These are phyloP conservation scores for Macrostomum lignano DNA, from an alignment of 1,140 invertebrate species.

Conservation along the genomic window DNA sequence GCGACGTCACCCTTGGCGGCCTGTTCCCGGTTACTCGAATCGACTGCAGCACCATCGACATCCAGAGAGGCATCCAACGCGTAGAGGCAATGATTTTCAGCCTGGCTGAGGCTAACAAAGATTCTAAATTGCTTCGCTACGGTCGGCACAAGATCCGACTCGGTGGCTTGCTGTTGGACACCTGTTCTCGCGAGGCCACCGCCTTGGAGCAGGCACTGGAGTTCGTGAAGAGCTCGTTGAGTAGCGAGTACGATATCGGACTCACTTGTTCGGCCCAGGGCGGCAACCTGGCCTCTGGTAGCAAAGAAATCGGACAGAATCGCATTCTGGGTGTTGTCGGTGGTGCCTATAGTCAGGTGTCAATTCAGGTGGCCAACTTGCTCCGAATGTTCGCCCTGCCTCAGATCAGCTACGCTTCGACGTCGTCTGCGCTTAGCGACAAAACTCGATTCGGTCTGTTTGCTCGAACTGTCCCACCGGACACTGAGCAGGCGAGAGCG, in stretches of 20 bases:
- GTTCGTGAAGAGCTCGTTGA: constrained; percentile 32
- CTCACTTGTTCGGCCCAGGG: constrained; percentile 10
- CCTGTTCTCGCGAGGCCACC: constrained; percentile 42
- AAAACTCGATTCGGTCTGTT: constrained; percentile 41
- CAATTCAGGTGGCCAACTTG: constrained; percentile 40
- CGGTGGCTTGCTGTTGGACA: constrained; percentile 43
- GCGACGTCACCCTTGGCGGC: constrained; percentile 42
- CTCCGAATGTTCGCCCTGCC: constrained; percentile 39
- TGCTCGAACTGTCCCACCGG: constrained; percentile 35
- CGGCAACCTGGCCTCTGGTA: constrained; percentile 19
- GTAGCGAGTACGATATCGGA: neutral
- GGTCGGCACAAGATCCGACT: constrained; percentile 34
- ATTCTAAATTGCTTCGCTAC: constrained; percentile 25
- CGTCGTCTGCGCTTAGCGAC: constrained; percentile 38
- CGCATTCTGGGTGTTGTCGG: constrained; percentile 20
- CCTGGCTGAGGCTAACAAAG: constrained; percentile 40
- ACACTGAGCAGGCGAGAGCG: constrained; percentile 40
- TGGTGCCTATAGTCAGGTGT: constrained; percentile 34
- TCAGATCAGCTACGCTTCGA: constrained; percentile 40
- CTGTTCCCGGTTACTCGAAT: constrained; percentile 37
- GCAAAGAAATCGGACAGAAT: constrained; percentile 14
- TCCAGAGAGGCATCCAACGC: constrained; percentile 41
- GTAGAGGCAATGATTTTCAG: constrained; percentile 55
- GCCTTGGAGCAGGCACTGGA: constrained; percentile 44
- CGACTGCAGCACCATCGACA: constrained; percentile 35